phyloP scores from a whole-genome alignment of 53 echinoderm and acorn worm species.

The Holothuria leucospilota region DNA sequence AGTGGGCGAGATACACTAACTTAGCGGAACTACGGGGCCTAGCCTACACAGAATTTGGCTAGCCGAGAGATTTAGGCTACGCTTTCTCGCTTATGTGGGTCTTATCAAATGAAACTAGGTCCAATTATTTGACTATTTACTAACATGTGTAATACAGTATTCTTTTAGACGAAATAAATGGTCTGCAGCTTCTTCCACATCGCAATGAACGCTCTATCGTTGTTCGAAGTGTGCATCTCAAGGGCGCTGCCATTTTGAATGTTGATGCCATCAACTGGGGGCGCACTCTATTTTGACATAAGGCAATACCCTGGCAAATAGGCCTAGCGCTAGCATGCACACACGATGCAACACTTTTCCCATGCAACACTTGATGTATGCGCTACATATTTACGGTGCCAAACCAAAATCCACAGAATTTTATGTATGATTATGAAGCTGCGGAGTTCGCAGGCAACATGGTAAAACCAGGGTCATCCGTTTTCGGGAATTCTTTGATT shows the following conservation, averaged over 20 bases:
- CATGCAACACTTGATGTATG: too few species aligned
- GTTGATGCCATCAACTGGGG: neutral
- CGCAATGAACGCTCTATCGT: neutral
- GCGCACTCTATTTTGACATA: neutral
- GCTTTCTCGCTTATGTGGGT: too few species aligned
- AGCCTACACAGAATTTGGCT: too few species aligned
- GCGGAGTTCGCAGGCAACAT: neutral
- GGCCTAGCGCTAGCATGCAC: too few species aligned
- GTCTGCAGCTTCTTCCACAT: neutral
- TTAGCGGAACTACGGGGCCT: too few species aligned
- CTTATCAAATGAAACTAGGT: too few species aligned
- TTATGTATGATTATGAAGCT: neutral
- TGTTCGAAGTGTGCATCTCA: neutral
- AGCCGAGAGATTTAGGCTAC: too few species aligned
- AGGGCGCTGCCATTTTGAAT: constrained; percentile 28
- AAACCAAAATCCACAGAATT: too few species aligned
- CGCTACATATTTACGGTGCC: too few species aligned
- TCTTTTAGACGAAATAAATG: neutral
- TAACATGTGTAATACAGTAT: neutral
- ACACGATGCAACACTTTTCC: too few species aligned
- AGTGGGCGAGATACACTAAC: too few species aligned
- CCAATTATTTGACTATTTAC: neutral
- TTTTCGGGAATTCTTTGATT: constrained; percentile 78
- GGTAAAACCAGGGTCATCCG: constrained; percentile 55
- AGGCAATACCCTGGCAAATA: too few species aligned